Base-by-base conservation (phyloP, 2,113 vertebrate genomes). In the Penelope pileata region DNA sequence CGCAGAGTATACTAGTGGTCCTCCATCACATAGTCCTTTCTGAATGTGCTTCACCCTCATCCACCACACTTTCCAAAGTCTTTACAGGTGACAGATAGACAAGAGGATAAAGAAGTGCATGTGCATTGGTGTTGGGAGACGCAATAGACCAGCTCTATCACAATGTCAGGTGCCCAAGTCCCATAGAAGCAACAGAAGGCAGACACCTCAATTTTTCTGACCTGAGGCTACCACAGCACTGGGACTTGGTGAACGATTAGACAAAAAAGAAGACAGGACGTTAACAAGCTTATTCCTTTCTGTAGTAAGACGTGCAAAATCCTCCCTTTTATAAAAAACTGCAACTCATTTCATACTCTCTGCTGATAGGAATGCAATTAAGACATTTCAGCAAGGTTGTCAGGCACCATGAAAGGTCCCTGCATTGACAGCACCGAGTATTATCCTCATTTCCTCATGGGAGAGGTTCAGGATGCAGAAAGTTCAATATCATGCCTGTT, bases 371-470 rank as follows among this genome's bases (percentile, higher is more conserved):
- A 83, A 40, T 59, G 51, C 36, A 91, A 93, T 78, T 93, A 82
- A 83, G 70, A 81, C 60, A 60, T 84, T 94, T 94, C 85, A 87
- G 85, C 56, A 89, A 81, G 58, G 75, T 51, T 93, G 51, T 87
- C 83, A 91, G 75, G 67, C 43, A 45, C 51, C 32, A 32, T 60
- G 36, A 91, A 47, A 56, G 60, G 90, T 75, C 53, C 56, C 23
- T 86, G 81, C 68, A 63, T n/a, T 94, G 87, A 78, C 68, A 96
- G 53, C 58, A 89, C 81, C 53, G 67, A 87, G 84, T 81, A 93
- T 78, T 89, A 83, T 78, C 45, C 42, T 58, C 43, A 47, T 86
- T 92, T 92, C 80, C 56, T 86, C 48, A 43, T 18, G 8, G 72
- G 43, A 91, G 50, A 92, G 50, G 67, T 73, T 79, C 54, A 73